Base-by-base conservation (phyloP, 1,140 invertebrate species). In the Apis dorsata region DNA sequence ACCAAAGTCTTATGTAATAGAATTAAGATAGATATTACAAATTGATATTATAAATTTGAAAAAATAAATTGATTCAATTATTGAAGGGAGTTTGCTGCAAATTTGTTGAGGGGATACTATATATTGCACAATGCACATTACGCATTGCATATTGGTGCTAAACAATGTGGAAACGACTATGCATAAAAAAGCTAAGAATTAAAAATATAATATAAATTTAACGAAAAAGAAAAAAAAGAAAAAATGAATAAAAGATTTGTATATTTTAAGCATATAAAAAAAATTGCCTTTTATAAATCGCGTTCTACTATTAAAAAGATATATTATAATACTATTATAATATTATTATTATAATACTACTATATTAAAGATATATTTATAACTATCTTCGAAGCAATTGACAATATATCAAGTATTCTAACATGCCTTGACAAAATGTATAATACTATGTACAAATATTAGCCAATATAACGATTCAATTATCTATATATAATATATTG, bases 391-490 rank as follows among this genome's bases (percentile, higher is more conserved):
- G n/a, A 86, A 87, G 86, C 86, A 87, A 77, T 66, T 85, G 44
- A 34, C 75, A 87, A 72, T 79, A 79, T 19, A 60, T 85, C 72
- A 87, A 75, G 81, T 86, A 57, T 73, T 28, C 74, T 82, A 88
- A 82, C 86, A 88, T 88, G 86, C 86, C 75, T 74, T 74, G 55
- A 73, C 51, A 65, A 79, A 62, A 75, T 81, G 72, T 74, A 70
- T 84, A 84, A 73, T 34, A 66, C 74, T 86, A 85, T 85, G 62
- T 79, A 75, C 63, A 86, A 65, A 78, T 74, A 24, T 78, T 81
- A 82, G 69, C 68, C 49, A 86, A 51, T 49, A 77, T 87, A 82
- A 53, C 24, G 28, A 69, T 5, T 82, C 53, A 77, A 77, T 15
- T 85, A 53, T 8, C 21, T 85, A 53, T 8, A 44, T 70, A 76